These are phyloP conservation scores for Cryptus armator DNA, from an alignment of 2,888 invertebrate species.

Conservation along the genomic window DNA sequence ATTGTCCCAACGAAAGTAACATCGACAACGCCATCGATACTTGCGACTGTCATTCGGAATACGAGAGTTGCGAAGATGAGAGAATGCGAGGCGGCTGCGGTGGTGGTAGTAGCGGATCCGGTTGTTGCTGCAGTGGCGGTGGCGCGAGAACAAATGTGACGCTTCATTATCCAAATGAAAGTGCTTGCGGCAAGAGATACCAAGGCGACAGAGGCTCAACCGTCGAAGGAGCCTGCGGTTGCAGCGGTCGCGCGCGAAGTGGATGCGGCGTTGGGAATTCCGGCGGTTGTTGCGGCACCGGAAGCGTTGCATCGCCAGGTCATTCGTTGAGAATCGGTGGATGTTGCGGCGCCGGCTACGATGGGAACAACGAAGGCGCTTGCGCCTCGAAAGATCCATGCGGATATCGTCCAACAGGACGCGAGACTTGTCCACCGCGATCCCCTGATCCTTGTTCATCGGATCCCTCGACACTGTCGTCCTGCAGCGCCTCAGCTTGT, in stretches of 20 bases:
- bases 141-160: slow-evolving; percentile 1
- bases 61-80: slow-evolving; percentile 67
- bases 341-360: slow-evolving; percentile 11
- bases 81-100: slow-evolving; percentile 80
- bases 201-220: slow-evolving; percentile 41
- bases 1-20: background rate
- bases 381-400: slow-evolving; percentile 57
- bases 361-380: slow-evolving; percentile 27
- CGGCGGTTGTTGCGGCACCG: slow-evolving; percentile 26
- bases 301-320: background rate
- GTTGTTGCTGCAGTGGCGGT: slow-evolving; percentile 51
- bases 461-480: slow-evolving; percentile 24
- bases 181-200: slow-evolving; percentile 24
- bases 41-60: slow-evolving; percentile 44
- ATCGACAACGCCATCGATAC: slow-evolving; percentile 51
- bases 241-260: slow-evolving; percentile 27
- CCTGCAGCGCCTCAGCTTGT: slow-evolving; percentile 53
- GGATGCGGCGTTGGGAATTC: slow-evolving; percentile 9
- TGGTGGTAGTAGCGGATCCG: slow-evolving; percentile 60
- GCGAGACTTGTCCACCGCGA: slow-evolving; percentile 65
- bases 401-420: slow-evolving; percentile 13
- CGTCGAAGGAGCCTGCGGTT: slow-evolving; percentile 54
- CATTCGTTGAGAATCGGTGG: slow-evolving; percentile 34
- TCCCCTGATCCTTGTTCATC: slow-evolving; percentile 54
- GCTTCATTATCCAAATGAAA: slow-evolving; percentile 1